Conservation (phyloP, 2,888 invertebrate genomes). For the Rugalucina vietnamica region DNA sequence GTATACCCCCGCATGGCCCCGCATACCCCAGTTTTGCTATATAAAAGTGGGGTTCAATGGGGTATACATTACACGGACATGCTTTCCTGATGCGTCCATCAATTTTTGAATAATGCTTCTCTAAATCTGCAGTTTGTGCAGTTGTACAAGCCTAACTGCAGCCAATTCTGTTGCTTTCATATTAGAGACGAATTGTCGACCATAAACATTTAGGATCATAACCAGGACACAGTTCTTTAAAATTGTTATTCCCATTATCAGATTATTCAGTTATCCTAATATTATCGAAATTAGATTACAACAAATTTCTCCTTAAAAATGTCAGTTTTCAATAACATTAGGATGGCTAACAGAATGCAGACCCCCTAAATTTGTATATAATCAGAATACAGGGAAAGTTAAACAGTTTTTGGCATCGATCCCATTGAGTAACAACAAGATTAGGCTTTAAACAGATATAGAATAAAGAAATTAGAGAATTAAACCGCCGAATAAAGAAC, state of each 20-base stretch:
- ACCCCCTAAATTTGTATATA: constrained; percentile 54
- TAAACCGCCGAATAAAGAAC: background rate
- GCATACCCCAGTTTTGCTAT: no score
- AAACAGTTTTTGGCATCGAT: constrained; percentile 14
- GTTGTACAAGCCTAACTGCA: no score
- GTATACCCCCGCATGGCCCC: no score
- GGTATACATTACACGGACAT: no score
- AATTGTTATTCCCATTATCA: constrained; percentile 55
- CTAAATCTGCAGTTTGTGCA: no score
- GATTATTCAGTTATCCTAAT: constrained; percentile 63
- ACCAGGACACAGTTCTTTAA: constrained; percentile 9
- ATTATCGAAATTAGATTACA: constrained; percentile 65
- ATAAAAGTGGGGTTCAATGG: no score
- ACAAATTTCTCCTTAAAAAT: constrained; percentile 67
- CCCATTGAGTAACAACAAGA: constrained; percentile 3
- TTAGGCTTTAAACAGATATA: constrained; percentile 12
- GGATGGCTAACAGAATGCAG: constrained; percentile 57
- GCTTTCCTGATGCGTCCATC: no score
- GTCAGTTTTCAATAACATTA: constrained; percentile 61
- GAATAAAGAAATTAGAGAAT: constrained; percentile 16
- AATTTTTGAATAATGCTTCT: no score
- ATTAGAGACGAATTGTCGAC: background rate
- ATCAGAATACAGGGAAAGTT: constrained; percentile 42
- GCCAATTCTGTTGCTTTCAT: background rate
- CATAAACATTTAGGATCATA: constrained; percentile 7